A percentile compares a stretch with the other conserved stretches of the same genome.
These are phyloP conservation scores for Neoniphon sammara DNA, from an alignment of 2,797 vertebrate genomes.

Conservation along the genomic window DNA sequence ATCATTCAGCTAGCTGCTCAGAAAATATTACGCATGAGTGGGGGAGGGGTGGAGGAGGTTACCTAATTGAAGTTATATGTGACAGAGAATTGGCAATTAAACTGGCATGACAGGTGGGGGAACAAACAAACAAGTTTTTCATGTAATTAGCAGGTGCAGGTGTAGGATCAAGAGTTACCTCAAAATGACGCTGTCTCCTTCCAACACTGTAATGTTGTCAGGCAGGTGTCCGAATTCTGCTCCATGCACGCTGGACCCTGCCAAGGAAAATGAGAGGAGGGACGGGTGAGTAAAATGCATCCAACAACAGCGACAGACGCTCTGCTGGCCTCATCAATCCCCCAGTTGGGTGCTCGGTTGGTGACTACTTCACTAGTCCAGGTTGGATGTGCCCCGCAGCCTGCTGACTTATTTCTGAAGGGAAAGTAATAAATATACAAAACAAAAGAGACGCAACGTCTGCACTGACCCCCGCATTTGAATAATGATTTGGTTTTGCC, in stretches of 20 bases:
- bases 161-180: constrained; percentile 83
- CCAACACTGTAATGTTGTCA: constrained; percentile 92
- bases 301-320: constrained; percentile 65
- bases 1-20: constrained; percentile 47
- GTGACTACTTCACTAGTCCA: constrained; percentile 44
- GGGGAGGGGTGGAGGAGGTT: constrained; percentile 21
- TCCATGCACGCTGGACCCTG: constrained; percentile 84
- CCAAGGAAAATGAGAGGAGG: constrained; percentile 67
- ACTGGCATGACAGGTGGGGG: constrained; percentile 45
- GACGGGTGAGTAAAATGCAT: constrained; percentile 54
- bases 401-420: constrained; percentile 68
- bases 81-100: constrained; percentile 60
- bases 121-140: constrained; percentile 60
- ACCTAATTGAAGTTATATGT: constrained; percentile 59
- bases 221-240: constrained; percentile 88
- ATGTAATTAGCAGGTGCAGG: constrained; percentile 73
- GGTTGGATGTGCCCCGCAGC: constrained; percentile 56
- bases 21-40: constrained; percentile 47
- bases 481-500: constrained; percentile 82
- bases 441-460: constrained; percentile 72
- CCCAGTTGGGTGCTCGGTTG: constrained; percentile 42
- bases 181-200: constrained; percentile 90
- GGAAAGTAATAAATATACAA: constrained; percentile 74
- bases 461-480: constrained; percentile 78
- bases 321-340: constrained; percentile 54